Conservation (phyloP, 2,888 invertebrate genomes). For the Thecocarcelia acutangulata region DNA sequence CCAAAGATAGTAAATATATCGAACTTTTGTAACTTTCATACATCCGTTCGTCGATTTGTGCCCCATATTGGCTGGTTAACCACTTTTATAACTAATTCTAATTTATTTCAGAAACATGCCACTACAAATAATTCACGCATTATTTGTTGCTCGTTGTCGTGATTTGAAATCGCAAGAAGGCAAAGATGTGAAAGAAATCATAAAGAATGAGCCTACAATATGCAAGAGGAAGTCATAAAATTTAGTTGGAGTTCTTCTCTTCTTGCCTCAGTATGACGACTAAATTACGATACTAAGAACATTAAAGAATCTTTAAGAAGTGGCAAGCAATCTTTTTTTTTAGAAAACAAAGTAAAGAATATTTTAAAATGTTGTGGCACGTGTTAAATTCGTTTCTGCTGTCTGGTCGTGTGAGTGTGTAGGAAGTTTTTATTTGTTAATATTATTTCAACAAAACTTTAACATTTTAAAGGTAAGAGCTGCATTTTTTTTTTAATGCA, state of each 20-base stretch:
- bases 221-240: conserved; percentile 65
- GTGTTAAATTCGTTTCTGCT: conserved; percentile 39
- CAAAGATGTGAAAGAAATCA: neutral
- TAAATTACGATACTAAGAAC: conserved; percentile 16
- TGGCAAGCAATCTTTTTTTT: conserved; percentile 27
- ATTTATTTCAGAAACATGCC: conserved; percentile 36
- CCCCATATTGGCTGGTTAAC: neutral
- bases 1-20: no score
- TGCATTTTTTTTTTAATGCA: conserved; percentile 2
- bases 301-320: conserved; percentile 18
- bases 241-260: conserved; percentile 48
- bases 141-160: conserved; percentile 26
- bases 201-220: conserved; percentile 41
- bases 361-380: conserved; percentile 31
- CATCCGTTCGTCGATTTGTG: no score
- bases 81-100: neutral
- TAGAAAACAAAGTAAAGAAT: conserved; percentile 10
- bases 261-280: neutral
- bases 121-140: conserved; percentile 9
- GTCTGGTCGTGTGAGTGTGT: neutral
- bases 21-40: no score
- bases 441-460: conserved; percentile 33
- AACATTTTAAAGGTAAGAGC: conserved; percentile 42
- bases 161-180: conserved; percentile 30
- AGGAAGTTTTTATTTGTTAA: conserved; percentile 7